phyloP scores from a whole-genome alignment of 1,140 invertebrate species.

The Microplitis demolitor region DNA sequence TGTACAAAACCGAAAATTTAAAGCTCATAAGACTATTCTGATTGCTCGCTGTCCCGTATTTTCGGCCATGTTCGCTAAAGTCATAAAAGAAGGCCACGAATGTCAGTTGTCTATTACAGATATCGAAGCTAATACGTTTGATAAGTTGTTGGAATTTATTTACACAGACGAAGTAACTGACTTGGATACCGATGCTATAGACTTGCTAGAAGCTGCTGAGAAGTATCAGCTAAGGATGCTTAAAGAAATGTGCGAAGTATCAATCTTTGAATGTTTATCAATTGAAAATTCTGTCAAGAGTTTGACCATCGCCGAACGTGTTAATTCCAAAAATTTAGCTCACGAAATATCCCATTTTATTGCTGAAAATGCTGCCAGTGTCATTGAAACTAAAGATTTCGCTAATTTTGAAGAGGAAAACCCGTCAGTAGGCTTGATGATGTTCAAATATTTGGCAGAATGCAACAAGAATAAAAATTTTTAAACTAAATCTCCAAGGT shows the following conservation, averaged over 20 bases:
- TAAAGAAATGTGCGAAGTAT: constrained; percentile 99
- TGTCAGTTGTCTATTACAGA: constrained; percentile 97
- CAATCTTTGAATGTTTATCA: constrained; percentile 90
- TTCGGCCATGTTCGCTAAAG: constrained; percentile 99
- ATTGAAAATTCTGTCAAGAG: constrained; percentile 74
- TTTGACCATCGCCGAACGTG: too few relatives aligned
- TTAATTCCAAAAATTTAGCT: too few relatives aligned
- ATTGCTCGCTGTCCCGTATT: constrained; percentile 74
- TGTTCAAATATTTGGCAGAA: too few relatives aligned
- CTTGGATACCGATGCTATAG: constrained; percentile 97
- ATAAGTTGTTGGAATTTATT: constrained; percentile 97
- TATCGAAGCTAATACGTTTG: constrained; percentile 93
- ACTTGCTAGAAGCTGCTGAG: constrained; percentile 94
- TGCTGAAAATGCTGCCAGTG: too few relatives aligned
- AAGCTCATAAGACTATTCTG: constrained; percentile 96
- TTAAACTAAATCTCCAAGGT: too few relatives aligned
- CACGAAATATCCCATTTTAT: too few relatives aligned
- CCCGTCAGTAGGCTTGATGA: too few relatives aligned
- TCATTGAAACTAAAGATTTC: too few relatives aligned
- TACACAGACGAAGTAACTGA: constrained; percentile 96
- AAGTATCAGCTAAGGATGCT: constrained; percentile 96
- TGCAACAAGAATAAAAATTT: too few relatives aligned
- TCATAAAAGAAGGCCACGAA: constrained; percentile 96
- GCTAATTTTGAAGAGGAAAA: too few relatives aligned
- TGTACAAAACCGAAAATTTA: constrained; percentile 90